Base-by-base conservation (phyloP, 53 echinoderm and acorn worm genomes). In the Glandiceps talaboti region DNA sequence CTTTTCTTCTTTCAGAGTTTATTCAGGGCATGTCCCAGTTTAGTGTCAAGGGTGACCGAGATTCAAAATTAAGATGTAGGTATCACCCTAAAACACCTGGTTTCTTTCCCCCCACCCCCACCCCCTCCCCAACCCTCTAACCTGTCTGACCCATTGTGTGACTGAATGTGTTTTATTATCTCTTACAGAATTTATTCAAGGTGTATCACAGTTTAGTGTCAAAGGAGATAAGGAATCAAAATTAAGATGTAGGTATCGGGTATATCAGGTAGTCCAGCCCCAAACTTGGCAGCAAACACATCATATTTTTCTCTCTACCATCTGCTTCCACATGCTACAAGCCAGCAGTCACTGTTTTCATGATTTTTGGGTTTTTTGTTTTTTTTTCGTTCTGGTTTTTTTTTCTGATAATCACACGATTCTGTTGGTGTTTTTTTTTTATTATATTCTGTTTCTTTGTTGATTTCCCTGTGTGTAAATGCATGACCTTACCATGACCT, bases 1-100 rank as follows among this genome's bases (percentile, higher is more conserved):
- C 64, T 45, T 45, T 45, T 85, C 85, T 32, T 79, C 77, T 76
- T 83, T 26, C 90, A 95, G 95, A 95, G 84, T 95, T 95, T 81
- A 95, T 95, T 79, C 95, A 95, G 80, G 95, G 95, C 85, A 92
- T 95, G 27, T 95, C 95, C 75, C 95, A 94, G 81, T 95, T 95
- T 86, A 92, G 95, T 81, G 95, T 92, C 30, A 92, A 95, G 75
- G 95, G 95, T 29, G 95, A 94, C 80, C 92, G 92, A 78, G 95
- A 94, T 84, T 92, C 95, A 79, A 94, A 94, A 83, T 84, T 94
- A 81, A 94, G 77, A 84, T 94, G 94, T 94, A 81, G 92, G 95
- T 90, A 45, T 29, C 74, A 14, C 33, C 73, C 74, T 1, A 30
- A 29, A 26, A 30, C 30, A 31, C 30, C 79, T 78, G 30, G 79